Evolutionary conservation across 2,113 vertebrate species (phyloP).

Genomic region (Ageneiosus marmoratus): DNA sequence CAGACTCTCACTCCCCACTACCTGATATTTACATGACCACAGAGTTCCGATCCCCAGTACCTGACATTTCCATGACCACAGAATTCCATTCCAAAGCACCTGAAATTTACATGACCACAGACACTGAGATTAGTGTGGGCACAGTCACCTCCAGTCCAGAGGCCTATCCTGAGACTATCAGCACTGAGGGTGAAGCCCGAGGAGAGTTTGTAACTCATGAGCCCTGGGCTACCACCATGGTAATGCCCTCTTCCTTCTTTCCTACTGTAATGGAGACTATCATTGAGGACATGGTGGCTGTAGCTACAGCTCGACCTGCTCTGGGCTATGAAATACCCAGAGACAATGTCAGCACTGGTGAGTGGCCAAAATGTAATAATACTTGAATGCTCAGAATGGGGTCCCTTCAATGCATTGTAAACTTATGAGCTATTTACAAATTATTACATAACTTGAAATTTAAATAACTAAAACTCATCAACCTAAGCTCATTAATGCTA

Average conservation of each 20-base stretch:
- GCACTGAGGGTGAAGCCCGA: constrained; percentile 71
- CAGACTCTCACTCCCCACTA: constrained; percentile 56
- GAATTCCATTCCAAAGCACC: constrained; percentile 62
- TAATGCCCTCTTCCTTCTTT: constrained; percentile 44
- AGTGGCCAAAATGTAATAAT: constrained; percentile 33
- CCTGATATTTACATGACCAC: constrained; percentile 55
- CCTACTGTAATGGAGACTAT: constrained; percentile 36
- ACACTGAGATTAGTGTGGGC: constrained; percentile 62
- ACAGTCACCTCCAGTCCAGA: constrained; percentile 66
- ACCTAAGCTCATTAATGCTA: neutral
- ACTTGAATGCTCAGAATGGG: neutral
- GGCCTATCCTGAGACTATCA: constrained; percentile 64
- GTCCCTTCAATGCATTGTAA: neutral
- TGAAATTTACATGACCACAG: constrained; percentile 51
- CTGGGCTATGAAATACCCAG: constrained; percentile 11
- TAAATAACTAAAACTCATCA: neutral
- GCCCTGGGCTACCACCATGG: constrained; percentile 64
- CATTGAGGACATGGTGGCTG: constrained; percentile 48
- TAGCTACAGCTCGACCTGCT: constrained; percentile 52
- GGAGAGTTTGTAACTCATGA: constrained; percentile 76
- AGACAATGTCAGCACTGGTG: constrained; percentile 67
- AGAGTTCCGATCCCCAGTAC: constrained; percentile 59
- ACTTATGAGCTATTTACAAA: neutral
- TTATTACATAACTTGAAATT: neutral
- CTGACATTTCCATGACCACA: constrained; percentile 52